These are phyloP conservation scores for Bugulina stolonifera DNA, from an alignment of 2,888 invertebrate species.

Conservation along the genomic window DNA sequence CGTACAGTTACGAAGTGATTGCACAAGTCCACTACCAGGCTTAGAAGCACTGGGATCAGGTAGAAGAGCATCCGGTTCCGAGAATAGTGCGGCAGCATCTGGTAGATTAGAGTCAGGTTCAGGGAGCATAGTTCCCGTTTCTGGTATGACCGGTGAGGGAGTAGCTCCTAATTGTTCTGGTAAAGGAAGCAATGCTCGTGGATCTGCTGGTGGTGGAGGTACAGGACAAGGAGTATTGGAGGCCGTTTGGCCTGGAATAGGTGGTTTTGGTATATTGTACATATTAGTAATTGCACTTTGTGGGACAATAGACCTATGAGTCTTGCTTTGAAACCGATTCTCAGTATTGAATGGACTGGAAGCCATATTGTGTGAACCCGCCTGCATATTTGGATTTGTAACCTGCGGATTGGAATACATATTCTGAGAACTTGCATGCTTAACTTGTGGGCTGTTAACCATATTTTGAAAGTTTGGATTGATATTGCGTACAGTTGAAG, in stretches of 20 bases:
- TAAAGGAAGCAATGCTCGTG: conserved; percentile 1
- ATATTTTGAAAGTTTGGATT: background rate
- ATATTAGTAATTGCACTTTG: background rate
- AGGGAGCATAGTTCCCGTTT: background rate
- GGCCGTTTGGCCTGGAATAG: background rate
- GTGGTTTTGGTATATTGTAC: conserved; percentile 13
- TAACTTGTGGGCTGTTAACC: background rate
- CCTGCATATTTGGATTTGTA: background rate
- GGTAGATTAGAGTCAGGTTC: conserved; percentile 6
- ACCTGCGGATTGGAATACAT: background rate
- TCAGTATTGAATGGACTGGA: background rate
- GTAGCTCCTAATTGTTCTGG: background rate
- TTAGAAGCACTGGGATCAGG: background rate
- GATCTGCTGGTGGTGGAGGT: conserved; percentile 5
- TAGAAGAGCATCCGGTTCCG: background rate
- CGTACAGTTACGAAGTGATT: background rate
- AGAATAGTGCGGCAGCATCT: background rate
- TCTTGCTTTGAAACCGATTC: background rate
- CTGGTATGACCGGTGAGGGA: conserved; percentile 14
- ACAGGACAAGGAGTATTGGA: background rate
- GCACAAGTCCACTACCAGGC: background rate
- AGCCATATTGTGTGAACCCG: too few relatives aligned
- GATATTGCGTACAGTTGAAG: too few relatives aligned
- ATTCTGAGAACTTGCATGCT: background rate
- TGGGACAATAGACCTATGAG: background rate